phyloP scores from a whole-genome alignment of 2,113 vertebrate species.

The Recurvirostra avosetta region DNA sequence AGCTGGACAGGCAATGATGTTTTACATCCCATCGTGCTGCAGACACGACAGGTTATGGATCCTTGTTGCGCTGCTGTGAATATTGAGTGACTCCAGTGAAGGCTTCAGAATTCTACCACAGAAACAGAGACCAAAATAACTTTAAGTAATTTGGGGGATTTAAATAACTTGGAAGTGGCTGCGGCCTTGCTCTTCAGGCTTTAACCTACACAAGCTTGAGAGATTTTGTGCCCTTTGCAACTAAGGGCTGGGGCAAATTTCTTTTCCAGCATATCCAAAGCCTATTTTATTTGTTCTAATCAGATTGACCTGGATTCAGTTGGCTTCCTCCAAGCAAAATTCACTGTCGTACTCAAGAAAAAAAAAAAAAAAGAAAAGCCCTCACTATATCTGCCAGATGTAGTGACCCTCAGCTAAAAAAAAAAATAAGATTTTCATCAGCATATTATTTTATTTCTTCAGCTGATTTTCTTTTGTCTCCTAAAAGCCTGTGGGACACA shows the following conservation, averaged over 20 bases:
- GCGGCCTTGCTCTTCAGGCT: not conserved
- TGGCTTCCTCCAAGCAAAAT: conserved; percentile 44
- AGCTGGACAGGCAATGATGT: not conserved
- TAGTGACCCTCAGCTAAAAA: conserved; percentile 4
- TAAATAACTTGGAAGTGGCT: not conserved
- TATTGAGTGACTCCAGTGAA: not conserved
- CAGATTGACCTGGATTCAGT: conserved; percentile 49
- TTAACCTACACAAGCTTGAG: not conserved
- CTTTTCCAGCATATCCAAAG: not conserved
- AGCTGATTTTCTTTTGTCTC: conserved; percentile 32
- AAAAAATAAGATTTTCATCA: not conserved
- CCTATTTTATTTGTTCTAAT: conserved; percentile 34
- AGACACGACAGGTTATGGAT: not conserved
- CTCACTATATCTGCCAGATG: not conserved
- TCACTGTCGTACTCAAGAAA: not conserved
- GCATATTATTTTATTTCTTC: conserved; percentile 23
- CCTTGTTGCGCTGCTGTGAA: not conserved
- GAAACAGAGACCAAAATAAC: not conserved
- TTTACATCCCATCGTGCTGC: not conserved
- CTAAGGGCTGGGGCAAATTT: not conserved
- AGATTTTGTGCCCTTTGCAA: conserved; percentile 1
- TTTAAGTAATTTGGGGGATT: not conserved
- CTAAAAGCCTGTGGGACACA: conserved; percentile 38
- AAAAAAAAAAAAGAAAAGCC: not conserved
- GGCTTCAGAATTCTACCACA: not conserved